Base-by-base conservation (phyloP, 2,888 invertebrate species). In the Acanthoscelides obtectus region DNA sequence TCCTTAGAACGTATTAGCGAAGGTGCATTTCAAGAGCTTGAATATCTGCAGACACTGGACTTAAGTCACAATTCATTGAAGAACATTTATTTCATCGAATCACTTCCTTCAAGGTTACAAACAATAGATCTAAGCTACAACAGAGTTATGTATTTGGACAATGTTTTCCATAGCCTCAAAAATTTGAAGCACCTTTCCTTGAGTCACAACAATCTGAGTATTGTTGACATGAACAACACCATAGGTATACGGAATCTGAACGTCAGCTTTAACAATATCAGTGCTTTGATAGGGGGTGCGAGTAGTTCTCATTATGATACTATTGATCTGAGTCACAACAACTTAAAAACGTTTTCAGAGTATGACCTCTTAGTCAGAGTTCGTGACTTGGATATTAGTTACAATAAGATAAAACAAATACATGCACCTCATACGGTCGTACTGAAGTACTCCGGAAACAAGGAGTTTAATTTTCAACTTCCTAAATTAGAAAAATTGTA, bases 261-360 rank as follows among this genome's bases (percentile, higher is more conserved):
- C 63, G 22, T 71, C 8, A 69, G 66, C 22, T 5, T 25, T 0
- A 74, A 74, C 25, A 67, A 25, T 2, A 69, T 74, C n/a, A 20
- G 64, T 17, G 66, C 70, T 2, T 64, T 74, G 25, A 22, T 71
- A 45, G 72, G 70, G n/a, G 2, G 19, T 45, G 20, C 2, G 17
- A 4, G 0, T 17, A 22, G 20, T 21, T 4, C 19, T 20, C 21
- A 19, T 67, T 65, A 71, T 19, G 1, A 0, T 20, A 22, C 63
- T 5, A 6, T 74, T 25, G 69, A 72, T 69, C 20, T 74, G 22
- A 74, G 74, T 5, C 22, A 70, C 66, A 74, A 74, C 21, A n/a
- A 45, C 8, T 22, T 74, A 17, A 64, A 1, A 22, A 22, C 64
- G 2, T 74, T 68, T 25, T 72, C 22, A 20, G 74, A 74, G 21